phyloP scores from a whole-genome alignment of 2,888 invertebrate genomes.

The Acronicta alni region DNA sequence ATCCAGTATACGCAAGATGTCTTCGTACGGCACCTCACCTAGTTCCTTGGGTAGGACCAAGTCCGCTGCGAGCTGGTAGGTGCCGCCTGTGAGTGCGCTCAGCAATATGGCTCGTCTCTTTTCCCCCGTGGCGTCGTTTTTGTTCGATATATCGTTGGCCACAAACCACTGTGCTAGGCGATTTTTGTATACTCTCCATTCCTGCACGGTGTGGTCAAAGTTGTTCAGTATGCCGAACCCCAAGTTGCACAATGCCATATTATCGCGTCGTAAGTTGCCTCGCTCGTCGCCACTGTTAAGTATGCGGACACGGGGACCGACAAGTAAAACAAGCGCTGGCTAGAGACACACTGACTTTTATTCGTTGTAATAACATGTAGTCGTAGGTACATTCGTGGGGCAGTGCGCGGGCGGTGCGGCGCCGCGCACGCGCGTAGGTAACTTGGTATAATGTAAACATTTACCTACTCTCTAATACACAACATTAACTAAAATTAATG shows the following conservation, averaged over 20 bases:
- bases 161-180: not conserved
- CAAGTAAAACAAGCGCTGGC: too few relatives aligned
- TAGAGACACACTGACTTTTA: too few relatives aligned
- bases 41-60: constrained; percentile 4
- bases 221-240: not conserved
- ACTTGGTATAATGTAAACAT: too few relatives aligned
- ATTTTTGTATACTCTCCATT: not conserved
- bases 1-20: not conserved
- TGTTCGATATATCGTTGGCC: not conserved
- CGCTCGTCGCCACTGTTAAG: too few relatives aligned
- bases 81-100: constrained; percentile 2
- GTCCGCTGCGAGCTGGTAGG: not conserved
- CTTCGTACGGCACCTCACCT: not conserved
- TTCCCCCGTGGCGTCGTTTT: not conserved
- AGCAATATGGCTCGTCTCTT: not conserved
- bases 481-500: too few relatives aligned
- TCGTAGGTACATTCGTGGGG: too few relatives aligned
- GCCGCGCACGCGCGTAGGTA: too few relatives aligned
- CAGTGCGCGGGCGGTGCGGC: too few relatives aligned
- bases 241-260: not conserved
- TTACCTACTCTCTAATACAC: too few relatives aligned
- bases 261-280: too few relatives aligned
- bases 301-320: too few relatives aligned
- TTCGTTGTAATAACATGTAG: too few relatives aligned
- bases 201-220: not conserved